Conservation (phyloP, 2,113 vertebrate genomes). For the Plecotus auritus region DNA sequence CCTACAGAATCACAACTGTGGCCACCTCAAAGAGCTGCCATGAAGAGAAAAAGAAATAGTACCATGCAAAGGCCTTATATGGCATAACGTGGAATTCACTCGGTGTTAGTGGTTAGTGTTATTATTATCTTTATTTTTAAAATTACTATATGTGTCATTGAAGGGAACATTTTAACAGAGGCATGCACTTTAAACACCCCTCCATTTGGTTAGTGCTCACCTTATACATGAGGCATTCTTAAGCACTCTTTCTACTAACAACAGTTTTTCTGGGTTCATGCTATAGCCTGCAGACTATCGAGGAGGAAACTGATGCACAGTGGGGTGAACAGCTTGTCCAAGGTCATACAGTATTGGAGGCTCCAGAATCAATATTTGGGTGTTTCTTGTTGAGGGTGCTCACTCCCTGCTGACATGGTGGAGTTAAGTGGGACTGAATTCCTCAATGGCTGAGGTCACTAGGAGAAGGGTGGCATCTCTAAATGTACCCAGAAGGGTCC, state of each 20-base stretch:
- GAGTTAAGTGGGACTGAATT: background rate
- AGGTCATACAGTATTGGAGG: background rate
- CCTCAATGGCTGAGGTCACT: fast-evolving
- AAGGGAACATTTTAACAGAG: background rate
- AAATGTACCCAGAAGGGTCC: background rate
- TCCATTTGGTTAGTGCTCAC: background rate
- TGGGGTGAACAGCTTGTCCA: background rate
- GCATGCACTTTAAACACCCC: background rate
- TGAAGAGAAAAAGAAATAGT: background rate
- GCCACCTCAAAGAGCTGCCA: background rate
- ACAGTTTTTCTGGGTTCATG: background rate
- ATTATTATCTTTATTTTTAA: background rate
- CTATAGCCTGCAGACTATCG: background rate
- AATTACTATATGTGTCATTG: background rate
- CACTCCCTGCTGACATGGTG: too few relatives aligned
- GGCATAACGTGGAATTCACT: background rate
- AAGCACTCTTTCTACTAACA: background rate
- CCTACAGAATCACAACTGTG: background rate
- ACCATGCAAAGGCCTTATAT: background rate
- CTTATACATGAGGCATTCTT: background rate
- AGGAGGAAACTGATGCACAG: background rate
- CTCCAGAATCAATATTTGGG: background rate
- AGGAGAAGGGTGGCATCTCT: background rate
- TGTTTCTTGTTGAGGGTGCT: background rate
- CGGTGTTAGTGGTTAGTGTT: background rate